Evolutionary conservation across 1,140 invertebrate species (phyloP).

Genomic region (Megalopta genalis): DNA sequence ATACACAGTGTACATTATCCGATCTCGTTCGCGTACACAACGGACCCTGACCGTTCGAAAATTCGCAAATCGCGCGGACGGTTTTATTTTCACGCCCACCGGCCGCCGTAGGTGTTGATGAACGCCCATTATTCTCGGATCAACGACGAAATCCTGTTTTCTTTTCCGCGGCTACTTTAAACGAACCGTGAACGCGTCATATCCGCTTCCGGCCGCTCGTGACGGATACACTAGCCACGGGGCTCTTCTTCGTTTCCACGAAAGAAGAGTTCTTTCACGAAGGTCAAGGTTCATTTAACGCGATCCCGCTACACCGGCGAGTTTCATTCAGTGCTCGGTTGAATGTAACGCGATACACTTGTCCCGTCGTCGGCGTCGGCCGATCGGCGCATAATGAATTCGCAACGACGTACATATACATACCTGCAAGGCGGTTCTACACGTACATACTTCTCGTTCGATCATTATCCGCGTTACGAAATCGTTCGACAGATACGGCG

Average conservation of each 20-base stretch:
- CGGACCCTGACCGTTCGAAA: not conserved
- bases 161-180: slow-evolving; percentile 31
- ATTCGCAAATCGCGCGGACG: not conserved
- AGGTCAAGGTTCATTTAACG: slow-evolving; percentile 16
- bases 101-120: slow-evolving; percentile 14
- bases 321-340: not conserved
- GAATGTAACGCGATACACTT: not conserved
- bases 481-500: too few relatives aligned
- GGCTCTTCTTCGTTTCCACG: slow-evolving; percentile 9
- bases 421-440: too few relatives aligned
- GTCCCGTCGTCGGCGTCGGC: not conserved
- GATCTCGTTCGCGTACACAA: too few relatives aligned
- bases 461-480: too few relatives aligned
- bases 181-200: slow-evolving; percentile 48
- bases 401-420: too few relatives aligned
- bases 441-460: too few relatives aligned
- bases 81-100: slow-evolving; percentile 19
- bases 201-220: slow-evolving; percentile 44
- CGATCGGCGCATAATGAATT: not conserved
- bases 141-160: slow-evolving; percentile 26
- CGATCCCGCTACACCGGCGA: not conserved
- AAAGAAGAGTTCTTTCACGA: slow-evolving; percentile 4
- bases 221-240: not conserved
- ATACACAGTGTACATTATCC: too few relatives aligned
- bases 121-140: slow-evolving; percentile 17